These are phyloP conservation scores for Chloropsis hardwickii DNA, from an alignment of 2,113 vertebrate genomes.

Conservation along the genomic window DNA sequence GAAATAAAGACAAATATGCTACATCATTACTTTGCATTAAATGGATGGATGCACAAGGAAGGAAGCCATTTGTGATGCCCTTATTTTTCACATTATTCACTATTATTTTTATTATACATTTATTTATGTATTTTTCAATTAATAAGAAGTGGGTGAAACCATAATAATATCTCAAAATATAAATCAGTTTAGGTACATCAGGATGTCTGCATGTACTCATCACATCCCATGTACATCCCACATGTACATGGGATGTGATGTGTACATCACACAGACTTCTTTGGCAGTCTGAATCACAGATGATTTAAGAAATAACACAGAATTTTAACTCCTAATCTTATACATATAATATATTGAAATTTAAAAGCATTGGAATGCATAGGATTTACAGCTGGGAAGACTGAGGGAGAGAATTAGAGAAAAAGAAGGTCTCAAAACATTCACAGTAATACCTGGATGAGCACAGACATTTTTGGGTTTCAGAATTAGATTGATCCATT, in stretches of 20 bases:
- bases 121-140: background rate
- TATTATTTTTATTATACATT: background rate
- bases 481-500: background rate
- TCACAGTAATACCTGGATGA: background rate
- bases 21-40: background rate
- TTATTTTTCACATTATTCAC: background rate
- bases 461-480: background rate
- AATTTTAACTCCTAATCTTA: background rate
- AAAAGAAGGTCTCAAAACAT: background rate
- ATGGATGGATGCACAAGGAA: background rate
- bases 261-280: background rate
- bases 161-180: background rate
- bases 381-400: background rate
- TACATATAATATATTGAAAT: background rate
- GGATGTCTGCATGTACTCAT: background rate
- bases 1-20: background rate
- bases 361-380: background rate
- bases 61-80: background rate
- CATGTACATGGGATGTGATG: background rate
- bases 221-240: background rate
- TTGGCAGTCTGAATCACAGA: background rate
- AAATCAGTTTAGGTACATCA: background rate
- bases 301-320: background rate
- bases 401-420: background rate
- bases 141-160: background rate